These are phyloP conservation scores for Etheostoma cragini DNA, from an alignment of 2,113 vertebrate genomes.

Conservation along the genomic window DNA sequence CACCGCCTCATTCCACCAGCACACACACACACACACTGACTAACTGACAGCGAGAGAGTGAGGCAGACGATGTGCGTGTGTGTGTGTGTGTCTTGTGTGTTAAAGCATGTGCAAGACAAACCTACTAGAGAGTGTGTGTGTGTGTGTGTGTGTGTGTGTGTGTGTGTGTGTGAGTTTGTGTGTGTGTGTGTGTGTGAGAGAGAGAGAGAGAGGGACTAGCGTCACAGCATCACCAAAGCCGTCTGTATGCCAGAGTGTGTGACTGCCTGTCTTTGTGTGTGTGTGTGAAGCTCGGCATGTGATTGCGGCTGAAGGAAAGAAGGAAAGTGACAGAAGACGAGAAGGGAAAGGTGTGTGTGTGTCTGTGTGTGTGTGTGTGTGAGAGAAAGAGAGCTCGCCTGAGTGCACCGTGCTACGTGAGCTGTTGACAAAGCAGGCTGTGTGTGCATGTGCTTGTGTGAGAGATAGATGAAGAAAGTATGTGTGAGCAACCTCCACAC, in stretches of 20 bases:
- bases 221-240: constrained; percentile 61
- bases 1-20: constrained; percentile 80
- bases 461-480: constrained; percentile 4
- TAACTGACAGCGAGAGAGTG: neutral
- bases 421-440: constrained; percentile 69
- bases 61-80: constrained; percentile 4
- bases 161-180: constrained; percentile 17
- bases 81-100: constrained; percentile 10
- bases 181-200: constrained; percentile 9
- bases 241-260: constrained; percentile 47
- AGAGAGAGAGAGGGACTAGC: constrained; percentile 2
- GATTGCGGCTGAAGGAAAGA: constrained; percentile 59
- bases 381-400: constrained; percentile 19
- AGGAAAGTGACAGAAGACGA: constrained; percentile 38
- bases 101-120: constrained; percentile 41
- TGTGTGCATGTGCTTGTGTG: constrained; percentile 35
- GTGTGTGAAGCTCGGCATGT: constrained; percentile 30
- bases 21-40: constrained; percentile 67
- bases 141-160: constrained; percentile 5
- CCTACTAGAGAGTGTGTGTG: constrained; percentile 23
- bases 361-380: neutral
- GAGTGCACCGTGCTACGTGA: constrained; percentile 62
- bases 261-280: constrained; percentile 39
- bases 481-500: constrained; percentile 30
- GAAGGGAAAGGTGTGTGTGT: constrained; percentile 15